Evolutionary conservation across 2,888 invertebrate species (phyloP).

Genomic region (Bombylius major): DNA sequence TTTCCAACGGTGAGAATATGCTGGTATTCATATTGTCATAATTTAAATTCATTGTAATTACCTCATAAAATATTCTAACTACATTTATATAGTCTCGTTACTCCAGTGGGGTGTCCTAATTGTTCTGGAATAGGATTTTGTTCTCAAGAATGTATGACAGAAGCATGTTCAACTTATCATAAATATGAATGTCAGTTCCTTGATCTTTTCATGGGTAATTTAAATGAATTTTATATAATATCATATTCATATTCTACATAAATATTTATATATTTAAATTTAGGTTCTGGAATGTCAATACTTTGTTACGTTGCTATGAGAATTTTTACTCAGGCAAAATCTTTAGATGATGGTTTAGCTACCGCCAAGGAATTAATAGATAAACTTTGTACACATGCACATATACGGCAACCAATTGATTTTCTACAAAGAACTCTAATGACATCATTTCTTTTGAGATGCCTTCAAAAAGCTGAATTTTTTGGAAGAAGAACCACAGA

Average conservation of each 20-base stretch:
- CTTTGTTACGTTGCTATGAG: constrained; percentile 61
- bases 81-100: constrained; percentile 38
- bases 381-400: constrained; percentile 53
- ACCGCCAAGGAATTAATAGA: constrained; percentile 43
- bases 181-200: constrained; percentile 60
- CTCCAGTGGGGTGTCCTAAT: constrained; percentile 56
- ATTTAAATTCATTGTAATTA: neutral
- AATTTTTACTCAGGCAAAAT: constrained; percentile 59
- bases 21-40: too few species aligned
- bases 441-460: constrained; percentile 60
- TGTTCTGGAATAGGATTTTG: constrained; percentile 73
- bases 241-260: neutral
- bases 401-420: constrained; percentile 49
- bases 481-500: constrained; percentile 41
- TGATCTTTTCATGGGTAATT: constrained; percentile 56
- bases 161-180: constrained; percentile 55
- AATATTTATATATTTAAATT: neutral
- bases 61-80: neutral
- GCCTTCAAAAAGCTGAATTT: constrained; percentile 54
- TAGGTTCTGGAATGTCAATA: constrained; percentile 66
- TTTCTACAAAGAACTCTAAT: constrained; percentile 63
- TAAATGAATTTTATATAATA: neutral
- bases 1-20: constrained; percentile 47
- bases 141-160: constrained; percentile 48
- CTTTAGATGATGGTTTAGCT: constrained; percentile 27